These are phyloP conservation scores for Heliothis virescens DNA, from an alignment of 1,140 invertebrate species.

Conservation along the genomic window DNA sequence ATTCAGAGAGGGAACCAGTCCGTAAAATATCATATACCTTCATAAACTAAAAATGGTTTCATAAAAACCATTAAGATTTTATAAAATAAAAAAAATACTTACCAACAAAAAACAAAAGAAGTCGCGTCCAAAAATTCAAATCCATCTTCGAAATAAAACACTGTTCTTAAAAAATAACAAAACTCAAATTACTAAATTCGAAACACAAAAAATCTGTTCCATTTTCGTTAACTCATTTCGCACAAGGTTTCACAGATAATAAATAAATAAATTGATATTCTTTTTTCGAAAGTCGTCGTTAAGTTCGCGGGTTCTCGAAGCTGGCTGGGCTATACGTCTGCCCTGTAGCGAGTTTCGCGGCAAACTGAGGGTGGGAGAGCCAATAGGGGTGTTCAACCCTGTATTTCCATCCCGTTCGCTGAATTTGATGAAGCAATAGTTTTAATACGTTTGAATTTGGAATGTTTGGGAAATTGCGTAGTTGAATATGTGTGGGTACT, in stretches of 20 bases:
- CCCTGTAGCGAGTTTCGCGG: conserved; percentile 39
- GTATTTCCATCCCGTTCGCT: not conserved
- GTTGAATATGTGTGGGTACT: not conserved
- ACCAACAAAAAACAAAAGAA: conserved; percentile 51
- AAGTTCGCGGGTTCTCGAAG: conserved; percentile 63
- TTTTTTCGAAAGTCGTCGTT: conserved; percentile 50
- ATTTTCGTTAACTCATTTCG: conserved; percentile 9
- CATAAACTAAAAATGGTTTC: not conserved
- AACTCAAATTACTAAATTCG: conserved; percentile 3
- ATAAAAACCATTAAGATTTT: not conserved
- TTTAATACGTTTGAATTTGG: conserved; percentile 9
- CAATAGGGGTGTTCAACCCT: conserved; percentile 40
- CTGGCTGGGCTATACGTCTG: conserved; percentile 57
- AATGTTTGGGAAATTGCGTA: conserved; percentile 4
- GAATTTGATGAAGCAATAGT: conserved; percentile 41
- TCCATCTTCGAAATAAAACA: conserved; percentile 54
- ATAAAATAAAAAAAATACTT: conserved; percentile 31
- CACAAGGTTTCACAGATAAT: not conserved
- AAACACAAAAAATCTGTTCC: conserved; percentile 8
- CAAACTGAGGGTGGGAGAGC: conserved; percentile 61
- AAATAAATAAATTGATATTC: not conserved
- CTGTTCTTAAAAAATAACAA: conserved; percentile 16
- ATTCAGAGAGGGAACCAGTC: not conserved
- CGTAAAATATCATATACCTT: not conserved
- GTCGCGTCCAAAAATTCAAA: conserved; percentile 51